These are phyloP conservation scores for Phrynosoma blainvillii DNA, from an alignment of 2,113 vertebrate species.

Conservation along the genomic window DNA sequence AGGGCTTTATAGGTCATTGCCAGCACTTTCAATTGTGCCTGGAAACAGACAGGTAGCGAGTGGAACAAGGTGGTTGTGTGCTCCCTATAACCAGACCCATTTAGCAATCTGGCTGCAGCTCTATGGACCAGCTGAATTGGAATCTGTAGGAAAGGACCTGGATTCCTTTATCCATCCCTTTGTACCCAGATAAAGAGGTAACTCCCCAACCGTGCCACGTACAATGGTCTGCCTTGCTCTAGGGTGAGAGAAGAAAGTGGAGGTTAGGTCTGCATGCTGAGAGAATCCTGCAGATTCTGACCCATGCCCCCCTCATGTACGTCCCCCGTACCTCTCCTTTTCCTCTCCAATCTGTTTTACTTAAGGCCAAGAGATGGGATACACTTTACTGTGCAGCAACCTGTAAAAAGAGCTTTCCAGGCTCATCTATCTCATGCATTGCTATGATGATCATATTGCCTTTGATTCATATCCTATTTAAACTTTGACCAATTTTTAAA, in stretches of 20 bases:
- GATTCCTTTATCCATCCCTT: too few relatives aligned
- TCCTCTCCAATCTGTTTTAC: not conserved
- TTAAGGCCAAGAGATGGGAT: not conserved
- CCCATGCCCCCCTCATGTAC: constrained; percentile 15
- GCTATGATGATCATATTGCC: not conserved
- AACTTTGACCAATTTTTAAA: not conserved
- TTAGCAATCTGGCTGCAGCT: too few relatives aligned
- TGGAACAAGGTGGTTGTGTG: too few relatives aligned
- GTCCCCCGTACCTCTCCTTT: not conserved
- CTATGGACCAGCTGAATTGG: too few relatives aligned
- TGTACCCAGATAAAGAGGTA: too few relatives aligned
- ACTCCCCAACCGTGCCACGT: not conserved
- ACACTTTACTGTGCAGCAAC: too few relatives aligned
- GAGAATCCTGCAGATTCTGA: not conserved
- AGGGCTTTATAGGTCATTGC: too few relatives aligned
- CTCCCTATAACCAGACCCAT: too few relatives aligned
- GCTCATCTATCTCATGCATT: not conserved
- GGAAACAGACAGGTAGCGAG: too few relatives aligned
- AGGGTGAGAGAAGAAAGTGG: not conserved
- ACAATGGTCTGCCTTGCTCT: not conserved
- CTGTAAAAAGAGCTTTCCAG: not conserved
- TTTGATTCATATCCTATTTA: too few relatives aligned
- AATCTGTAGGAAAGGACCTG: too few relatives aligned
- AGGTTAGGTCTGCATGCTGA: not conserved
- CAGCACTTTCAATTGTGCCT: too few relatives aligned